Conservation (phyloP, 2,113 vertebrate genomes). For the Eurystomus gularis region DNA sequence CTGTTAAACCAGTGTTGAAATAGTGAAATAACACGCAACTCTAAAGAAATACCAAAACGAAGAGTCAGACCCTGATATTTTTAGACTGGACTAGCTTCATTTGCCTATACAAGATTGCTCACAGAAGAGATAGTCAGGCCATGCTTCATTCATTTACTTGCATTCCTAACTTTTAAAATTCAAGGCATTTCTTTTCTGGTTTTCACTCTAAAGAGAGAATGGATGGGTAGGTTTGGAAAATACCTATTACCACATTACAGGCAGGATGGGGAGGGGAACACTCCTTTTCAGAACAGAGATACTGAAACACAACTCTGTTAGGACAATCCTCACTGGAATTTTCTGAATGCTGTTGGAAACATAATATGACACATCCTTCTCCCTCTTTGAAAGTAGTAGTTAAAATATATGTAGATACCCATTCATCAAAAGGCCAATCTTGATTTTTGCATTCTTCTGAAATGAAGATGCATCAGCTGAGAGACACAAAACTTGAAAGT, state of each 20-base stretch:
- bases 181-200: not conserved
- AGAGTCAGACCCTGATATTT: not conserved
- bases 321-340: not conserved
- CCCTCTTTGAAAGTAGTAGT: not conserved
- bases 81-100: not conserved
- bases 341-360: not conserved
- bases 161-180: not conserved
- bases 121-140: not conserved
- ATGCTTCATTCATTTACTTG: not conserved
- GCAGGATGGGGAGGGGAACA: rapidly evolving
- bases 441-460: not conserved
- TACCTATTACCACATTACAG: rapidly evolving
- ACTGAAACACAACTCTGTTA: not conserved
- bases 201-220: not conserved
- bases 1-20: not conserved
- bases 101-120: not conserved
- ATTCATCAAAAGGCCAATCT: not conserved
- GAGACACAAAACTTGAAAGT: not conserved
- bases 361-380: not conserved
- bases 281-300: not conserved
- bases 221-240: not conserved
- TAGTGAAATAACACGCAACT: not conserved
- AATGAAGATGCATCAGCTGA: not conserved
- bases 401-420: not conserved
- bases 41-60: not conserved